These are phyloP conservation scores for Himantopus leucocephalus DNA, from an alignment of 2,113 vertebrate species.

Conservation along the genomic window DNA sequence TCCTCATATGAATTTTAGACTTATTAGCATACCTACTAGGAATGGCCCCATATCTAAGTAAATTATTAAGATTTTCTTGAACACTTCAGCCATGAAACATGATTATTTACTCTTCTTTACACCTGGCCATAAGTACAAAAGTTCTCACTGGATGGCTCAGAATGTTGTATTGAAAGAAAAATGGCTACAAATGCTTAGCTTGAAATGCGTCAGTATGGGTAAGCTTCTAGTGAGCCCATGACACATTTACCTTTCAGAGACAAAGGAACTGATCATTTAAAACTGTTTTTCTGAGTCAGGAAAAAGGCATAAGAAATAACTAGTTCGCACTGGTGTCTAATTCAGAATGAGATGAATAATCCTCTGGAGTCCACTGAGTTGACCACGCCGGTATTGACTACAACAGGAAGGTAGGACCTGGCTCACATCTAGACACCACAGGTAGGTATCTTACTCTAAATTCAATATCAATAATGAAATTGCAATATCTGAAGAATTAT, in stretches of 20 bases:
- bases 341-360: not conserved
- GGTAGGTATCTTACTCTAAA: not conserved
- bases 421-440: not conserved
- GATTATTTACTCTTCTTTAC: not conserved
- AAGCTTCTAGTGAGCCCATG: not conserved
- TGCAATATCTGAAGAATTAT: not conserved
- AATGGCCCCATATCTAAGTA: not conserved
- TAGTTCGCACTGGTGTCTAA: not conserved
- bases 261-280: not conserved
- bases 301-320: not conserved
- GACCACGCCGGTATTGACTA: not conserved
- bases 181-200: not conserved
- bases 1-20: not conserved
- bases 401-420: not conserved
- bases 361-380: not conserved
- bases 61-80: not conserved
- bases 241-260: not conserved
- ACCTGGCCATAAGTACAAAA: not conserved
- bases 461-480: not conserved
- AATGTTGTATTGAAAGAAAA: not conserved
- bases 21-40: not conserved
- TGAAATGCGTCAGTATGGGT: not conserved
- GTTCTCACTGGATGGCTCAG: not conserved
- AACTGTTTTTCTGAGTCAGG: not conserved
- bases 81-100: not conserved